Evolutionary conservation across 2,113 vertebrate genomes (phyloP).

Genomic region (Amphiprion percula): DNA sequence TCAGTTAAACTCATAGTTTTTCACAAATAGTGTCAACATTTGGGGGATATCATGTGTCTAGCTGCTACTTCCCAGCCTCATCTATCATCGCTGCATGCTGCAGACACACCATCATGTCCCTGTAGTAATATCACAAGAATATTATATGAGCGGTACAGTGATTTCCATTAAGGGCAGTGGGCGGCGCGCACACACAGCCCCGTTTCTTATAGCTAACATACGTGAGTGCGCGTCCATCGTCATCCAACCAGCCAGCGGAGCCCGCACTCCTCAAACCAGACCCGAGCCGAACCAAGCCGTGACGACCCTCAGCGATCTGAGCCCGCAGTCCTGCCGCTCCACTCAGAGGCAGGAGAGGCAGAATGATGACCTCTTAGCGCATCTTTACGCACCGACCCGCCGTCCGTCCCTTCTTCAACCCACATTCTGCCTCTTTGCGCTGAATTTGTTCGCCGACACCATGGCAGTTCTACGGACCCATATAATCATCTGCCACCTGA

Average conservation of each 20-base stretch:
- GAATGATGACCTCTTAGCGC: slow-evolving; percentile 69
- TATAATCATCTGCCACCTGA: slow-evolving; percentile 65
- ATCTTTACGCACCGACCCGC: slow-evolving; percentile 54
- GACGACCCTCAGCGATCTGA: slow-evolving; percentile 20
- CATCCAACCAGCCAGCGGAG: slow-evolving; percentile 41
- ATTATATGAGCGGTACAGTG: slow-evolving; percentile 26
- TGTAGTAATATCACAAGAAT: slow-evolving; percentile 24
- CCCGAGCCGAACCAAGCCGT: slow-evolving; percentile 35
- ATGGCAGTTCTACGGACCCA: slow-evolving; percentile 61
- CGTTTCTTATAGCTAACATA: slow-evolving; percentile 19
- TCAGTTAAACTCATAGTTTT: background rate
- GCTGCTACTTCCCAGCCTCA: background rate
- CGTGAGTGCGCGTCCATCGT: slow-evolving; percentile 40
- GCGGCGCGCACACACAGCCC: slow-evolving; percentile 71
- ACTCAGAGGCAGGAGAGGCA: slow-evolving; percentile 40
- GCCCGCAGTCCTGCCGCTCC: background rate
- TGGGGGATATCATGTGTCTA: background rate
- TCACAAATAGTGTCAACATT: background rate
- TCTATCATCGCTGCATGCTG: background rate
- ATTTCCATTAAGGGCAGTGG: slow-evolving; percentile 69
- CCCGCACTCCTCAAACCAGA: slow-evolving; percentile 36
- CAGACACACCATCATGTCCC: slow-evolving; percentile 1
- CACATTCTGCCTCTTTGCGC: slow-evolving; percentile 18
- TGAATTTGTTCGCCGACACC: slow-evolving; percentile 33
- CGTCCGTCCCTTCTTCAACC: background rate